phyloP scores from a whole-genome alignment of 2,888 invertebrate species.

The Diogma glabrata region DNA sequence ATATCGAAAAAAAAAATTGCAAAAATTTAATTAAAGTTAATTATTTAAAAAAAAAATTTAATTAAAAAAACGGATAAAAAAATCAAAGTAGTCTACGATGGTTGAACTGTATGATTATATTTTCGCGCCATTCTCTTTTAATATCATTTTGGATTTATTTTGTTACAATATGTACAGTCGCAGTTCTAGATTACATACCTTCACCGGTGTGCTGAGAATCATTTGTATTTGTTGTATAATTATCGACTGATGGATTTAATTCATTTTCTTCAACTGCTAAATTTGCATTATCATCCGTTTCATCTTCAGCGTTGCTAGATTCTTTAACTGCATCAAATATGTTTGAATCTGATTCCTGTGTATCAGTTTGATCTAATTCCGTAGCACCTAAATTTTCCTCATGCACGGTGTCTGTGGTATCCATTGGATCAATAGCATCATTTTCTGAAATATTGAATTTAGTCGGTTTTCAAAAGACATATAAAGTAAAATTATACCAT shows the following conservation, averaged over 20 bases:
- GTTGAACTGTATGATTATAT: too few relatives aligned
- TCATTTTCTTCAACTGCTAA: constrained; percentile 15
- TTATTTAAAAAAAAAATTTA: too few relatives aligned
- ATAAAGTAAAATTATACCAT: too few relatives aligned
- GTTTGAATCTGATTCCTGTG: constrained; percentile 10
- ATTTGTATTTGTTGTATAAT: constrained; percentile 15
- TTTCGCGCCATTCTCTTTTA: not conserved
- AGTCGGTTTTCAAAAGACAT: not conserved
- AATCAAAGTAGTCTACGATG: too few relatives aligned
- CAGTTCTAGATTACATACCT: constrained; percentile 15
- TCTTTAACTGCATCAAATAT: constrained; percentile 7
- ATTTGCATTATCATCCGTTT: constrained; percentile 18
- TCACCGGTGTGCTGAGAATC: constrained; percentile 16
- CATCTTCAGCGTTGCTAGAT: constrained; percentile 13
- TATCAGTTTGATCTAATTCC: constrained; percentile 13
- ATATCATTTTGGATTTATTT: not conserved
- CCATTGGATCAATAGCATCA: not conserved
- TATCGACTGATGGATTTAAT: constrained; percentile 11
- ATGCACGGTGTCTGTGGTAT: not conserved
- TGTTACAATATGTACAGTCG: constrained; percentile 10
- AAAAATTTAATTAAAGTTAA: too few relatives aligned
- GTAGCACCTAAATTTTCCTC: constrained; percentile 4
- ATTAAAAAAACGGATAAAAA: too few relatives aligned
- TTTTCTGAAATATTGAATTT: not conserved
- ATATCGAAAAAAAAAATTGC: too few relatives aligned